These are phyloP conservation scores for Acrocephalus kingi DNA, from an alignment of 2,113 vertebrate genomes.

Conservation along the genomic window DNA sequence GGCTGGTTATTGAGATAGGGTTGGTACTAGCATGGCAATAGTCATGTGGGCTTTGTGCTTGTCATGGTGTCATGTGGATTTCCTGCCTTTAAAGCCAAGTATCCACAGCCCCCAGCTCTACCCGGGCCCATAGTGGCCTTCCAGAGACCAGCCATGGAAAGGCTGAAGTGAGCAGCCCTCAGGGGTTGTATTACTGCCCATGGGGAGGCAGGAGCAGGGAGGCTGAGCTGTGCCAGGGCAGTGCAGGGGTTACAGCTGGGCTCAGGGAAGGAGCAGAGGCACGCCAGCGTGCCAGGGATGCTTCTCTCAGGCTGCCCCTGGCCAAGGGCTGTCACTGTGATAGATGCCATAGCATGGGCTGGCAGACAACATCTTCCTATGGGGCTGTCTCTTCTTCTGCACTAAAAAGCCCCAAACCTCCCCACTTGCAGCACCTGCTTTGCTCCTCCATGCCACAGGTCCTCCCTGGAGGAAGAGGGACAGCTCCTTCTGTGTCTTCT, in stretches of 20 bases:
- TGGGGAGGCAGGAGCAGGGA: not conserved
- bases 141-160: not conserved
- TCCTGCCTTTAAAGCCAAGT: not conserved
- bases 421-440: not conserved
- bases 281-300: not conserved
- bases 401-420: not conserved
- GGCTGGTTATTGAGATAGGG: not conserved
- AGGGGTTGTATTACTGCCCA: not conserved
- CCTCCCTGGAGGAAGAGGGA: constrained; percentile 20
- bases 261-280: not conserved
- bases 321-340: constrained; percentile 11
- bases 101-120: not conserved
- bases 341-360: not conserved
- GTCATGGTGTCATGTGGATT: not conserved
- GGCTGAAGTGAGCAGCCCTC: not conserved
- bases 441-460: not conserved
- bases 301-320: not conserved
- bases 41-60: fast-evolving
- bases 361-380: not conserved
- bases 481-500: not conserved
- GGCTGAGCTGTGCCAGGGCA: fast-evolving
- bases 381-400: not conserved
- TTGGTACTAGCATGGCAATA: not conserved
- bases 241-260: not conserved
- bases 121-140: not conserved